Conservation (phyloP, 2,888 invertebrate species). For the Conus canariensis region DNA sequence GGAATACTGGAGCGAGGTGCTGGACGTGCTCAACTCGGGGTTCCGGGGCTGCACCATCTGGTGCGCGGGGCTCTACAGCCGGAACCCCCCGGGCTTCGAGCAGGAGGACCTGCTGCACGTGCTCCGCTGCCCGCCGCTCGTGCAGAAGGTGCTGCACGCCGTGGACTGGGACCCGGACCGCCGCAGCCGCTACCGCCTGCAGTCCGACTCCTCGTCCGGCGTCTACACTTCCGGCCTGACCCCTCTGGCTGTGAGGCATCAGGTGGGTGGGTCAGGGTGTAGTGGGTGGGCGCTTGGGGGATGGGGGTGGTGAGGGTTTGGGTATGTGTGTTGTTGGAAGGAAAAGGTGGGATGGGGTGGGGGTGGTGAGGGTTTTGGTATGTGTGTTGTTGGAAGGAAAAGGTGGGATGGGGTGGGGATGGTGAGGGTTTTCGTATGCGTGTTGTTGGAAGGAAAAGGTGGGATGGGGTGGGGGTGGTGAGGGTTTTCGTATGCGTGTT, state of each 20-base stretch:
- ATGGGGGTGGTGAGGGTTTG: not conserved
- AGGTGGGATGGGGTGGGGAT: too few species aligned
- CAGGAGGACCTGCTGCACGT: constrained; percentile 43
- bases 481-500: too few species aligned
- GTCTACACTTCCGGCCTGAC: constrained; percentile 43
- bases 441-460: too few species aligned
- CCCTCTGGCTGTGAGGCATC: constrained; percentile 44
- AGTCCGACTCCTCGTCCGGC: constrained; percentile 32
- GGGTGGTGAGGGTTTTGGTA: too few species aligned
- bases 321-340: not conserved
- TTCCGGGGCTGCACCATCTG: constrained; percentile 44
- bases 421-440: too few species aligned
- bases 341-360: too few species aligned
- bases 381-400: too few species aligned
- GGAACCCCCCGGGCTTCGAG: constrained; percentile 44
- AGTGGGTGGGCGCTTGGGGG: not conserved
- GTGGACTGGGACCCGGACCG: constrained; percentile 48
- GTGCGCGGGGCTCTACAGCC: constrained; percentile 53
- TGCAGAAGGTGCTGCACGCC: constrained; percentile 47
- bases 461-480: too few species aligned
- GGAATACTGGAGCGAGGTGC: constrained; percentile 48
- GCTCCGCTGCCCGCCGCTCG: constrained; percentile 50
- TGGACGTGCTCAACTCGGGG: constrained; percentile 25
- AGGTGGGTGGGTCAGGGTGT: not conserved
- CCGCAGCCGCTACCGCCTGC: constrained; percentile 39